These are phyloP conservation scores for Busseola fusca DNA, from an alignment of 2,888 invertebrate genomes.

Conservation along the genomic window DNA sequence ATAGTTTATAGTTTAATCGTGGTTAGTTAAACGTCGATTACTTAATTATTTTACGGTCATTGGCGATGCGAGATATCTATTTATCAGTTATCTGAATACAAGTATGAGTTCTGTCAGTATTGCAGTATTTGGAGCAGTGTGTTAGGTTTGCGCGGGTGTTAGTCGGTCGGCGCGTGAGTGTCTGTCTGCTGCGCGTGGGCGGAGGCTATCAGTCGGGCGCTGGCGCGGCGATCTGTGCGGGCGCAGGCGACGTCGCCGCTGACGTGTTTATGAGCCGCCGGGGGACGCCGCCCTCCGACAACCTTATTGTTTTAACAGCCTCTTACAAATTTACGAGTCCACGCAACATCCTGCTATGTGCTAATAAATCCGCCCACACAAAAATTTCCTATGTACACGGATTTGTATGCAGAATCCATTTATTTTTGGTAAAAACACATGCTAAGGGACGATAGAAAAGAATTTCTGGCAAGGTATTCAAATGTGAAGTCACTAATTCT, in stretches of 20 bases:
- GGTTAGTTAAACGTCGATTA: slow-evolving; percentile 28
- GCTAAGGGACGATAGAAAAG: not conserved
- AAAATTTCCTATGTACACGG: slow-evolving; percentile 46
- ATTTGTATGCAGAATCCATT: slow-evolving; percentile 2
- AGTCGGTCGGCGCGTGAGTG: slow-evolving; percentile 43
- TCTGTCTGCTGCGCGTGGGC: slow-evolving; percentile 71
- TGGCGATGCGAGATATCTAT: slow-evolving; percentile 2
- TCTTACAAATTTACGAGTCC: slow-evolving; percentile 80
- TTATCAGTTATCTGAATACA: slow-evolving; percentile 21
- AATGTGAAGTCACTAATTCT: not conserved
- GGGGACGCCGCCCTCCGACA: slow-evolving; percentile 80
- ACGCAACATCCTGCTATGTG: slow-evolving; percentile 72
- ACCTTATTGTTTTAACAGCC: slow-evolving; percentile 85
- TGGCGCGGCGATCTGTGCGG: slow-evolving; percentile 82
- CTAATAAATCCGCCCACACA: slow-evolving; percentile 70
- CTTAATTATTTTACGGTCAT: slow-evolving; percentile 28
- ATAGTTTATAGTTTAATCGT: slow-evolving; percentile 30
- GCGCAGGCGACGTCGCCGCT: slow-evolving; percentile 72
- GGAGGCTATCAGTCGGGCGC: slow-evolving; percentile 75
- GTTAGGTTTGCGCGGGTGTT: slow-evolving; percentile 32
- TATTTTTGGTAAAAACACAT: not conserved
- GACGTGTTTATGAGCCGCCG: slow-evolving; percentile 84
- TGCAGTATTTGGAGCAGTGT: slow-evolving; percentile 32
- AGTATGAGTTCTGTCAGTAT: slow-evolving; percentile 15
- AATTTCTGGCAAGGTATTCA: not conserved